These are phyloP conservation scores for Kradibia gibbosae DNA, from an alignment of 1,140 invertebrate species.

Conservation along the genomic window DNA sequence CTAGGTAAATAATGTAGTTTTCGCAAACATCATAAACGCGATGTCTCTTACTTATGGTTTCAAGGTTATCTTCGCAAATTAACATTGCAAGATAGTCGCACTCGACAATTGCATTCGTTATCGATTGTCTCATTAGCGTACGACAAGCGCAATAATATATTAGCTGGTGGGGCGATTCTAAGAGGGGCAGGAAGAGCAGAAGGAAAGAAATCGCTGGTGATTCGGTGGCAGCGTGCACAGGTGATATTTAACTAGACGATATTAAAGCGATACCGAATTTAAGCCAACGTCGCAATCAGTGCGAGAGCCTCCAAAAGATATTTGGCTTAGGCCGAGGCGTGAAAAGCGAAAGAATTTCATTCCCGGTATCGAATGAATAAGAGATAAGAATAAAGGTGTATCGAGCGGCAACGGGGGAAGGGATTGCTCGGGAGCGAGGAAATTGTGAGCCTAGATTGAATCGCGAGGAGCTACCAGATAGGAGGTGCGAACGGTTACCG, in stretches of 20 bases:
- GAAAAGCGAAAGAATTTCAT: not conserved
- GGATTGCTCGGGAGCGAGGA: too few relatives aligned
- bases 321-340: not conserved
- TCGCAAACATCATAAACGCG: not conserved
- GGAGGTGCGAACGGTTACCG: too few relatives aligned
- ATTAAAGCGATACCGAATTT: too few relatives aligned
- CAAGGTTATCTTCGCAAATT: constrained; percentile 12
- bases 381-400: not conserved
- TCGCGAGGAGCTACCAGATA: too few relatives aligned
- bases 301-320: not conserved
- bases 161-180: too few relatives aligned
- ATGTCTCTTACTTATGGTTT: constrained; percentile 22
- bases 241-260: too few relatives aligned
- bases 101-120: not conserved
- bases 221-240: too few relatives aligned
- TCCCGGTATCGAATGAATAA: not conserved
- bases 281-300: not conserved
- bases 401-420: not conserved
- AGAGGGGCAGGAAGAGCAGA: too few relatives aligned
- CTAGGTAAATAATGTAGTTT: constrained; percentile 2
- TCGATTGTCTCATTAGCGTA: not conserved
- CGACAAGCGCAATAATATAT: too few relatives aligned
- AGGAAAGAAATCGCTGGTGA: too few relatives aligned
- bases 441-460: too few relatives aligned
- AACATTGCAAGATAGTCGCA: constrained; percentile 3